Evolutionary conservation across 2,797 vertebrate species (phyloP).

Genomic region (Esox masquinongy): DNA sequence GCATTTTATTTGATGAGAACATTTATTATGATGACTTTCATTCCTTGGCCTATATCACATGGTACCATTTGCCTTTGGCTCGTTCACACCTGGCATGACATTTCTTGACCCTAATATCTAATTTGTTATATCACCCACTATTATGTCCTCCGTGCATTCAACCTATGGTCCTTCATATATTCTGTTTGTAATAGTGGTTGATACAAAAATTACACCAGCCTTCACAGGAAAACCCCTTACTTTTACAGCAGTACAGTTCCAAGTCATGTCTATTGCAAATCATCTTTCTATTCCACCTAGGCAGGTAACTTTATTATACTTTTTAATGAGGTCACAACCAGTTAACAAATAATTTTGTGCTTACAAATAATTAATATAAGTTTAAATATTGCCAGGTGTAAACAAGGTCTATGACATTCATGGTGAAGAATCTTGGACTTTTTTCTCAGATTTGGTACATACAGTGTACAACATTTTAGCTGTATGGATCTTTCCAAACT

Average conservation of each 20-base stretch:
- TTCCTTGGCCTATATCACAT: slow-evolving; percentile 54
- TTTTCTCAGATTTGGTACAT: slow-evolving; percentile 21
- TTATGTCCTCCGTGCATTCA: neutral
- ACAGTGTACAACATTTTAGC: slow-evolving; percentile 2
- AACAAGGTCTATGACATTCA: slow-evolving; percentile 24
- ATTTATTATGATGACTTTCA: slow-evolving; percentile 65
- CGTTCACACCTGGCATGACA: slow-evolving; percentile 30
- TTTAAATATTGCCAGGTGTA: neutral
- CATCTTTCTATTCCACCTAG: neutral
- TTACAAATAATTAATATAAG: neutral
- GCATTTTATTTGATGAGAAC: slow-evolving; percentile 75
- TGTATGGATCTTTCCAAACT: neutral
- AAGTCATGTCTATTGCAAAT: neutral
- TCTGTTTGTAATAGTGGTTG: neutral
- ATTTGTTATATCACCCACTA: neutral
- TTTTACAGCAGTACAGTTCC: neutral
- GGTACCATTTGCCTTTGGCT: slow-evolving; percentile 32
- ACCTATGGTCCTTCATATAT: neutral
- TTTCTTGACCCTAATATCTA: neutral
- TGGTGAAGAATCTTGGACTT: slow-evolving; percentile 10
- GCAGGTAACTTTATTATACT: neutral
- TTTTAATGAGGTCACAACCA: neutral
- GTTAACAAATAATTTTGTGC: neutral
- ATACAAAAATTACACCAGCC: neutral
- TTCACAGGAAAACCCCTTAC: neutral